Evolutionary conservation across 2,797 vertebrate species (phyloP).

Genomic region (Hemibagrus guttatus): DNA sequence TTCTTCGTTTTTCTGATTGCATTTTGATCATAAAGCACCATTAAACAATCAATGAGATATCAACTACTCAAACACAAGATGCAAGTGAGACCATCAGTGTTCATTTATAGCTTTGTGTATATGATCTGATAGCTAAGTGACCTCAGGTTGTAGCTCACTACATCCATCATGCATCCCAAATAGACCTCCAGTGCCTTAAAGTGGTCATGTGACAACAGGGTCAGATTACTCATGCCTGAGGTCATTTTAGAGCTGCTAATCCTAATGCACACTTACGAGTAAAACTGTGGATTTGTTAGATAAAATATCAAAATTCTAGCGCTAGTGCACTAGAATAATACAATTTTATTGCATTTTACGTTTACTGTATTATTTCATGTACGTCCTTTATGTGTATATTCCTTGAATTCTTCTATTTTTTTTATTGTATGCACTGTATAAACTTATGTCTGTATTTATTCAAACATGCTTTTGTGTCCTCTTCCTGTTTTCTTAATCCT

Average conservation of each 20-base stretch:
- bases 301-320: neutral
- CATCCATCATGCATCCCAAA: slow-evolving; percentile 45
- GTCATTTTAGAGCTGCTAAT: slow-evolving; percentile 54
- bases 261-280: slow-evolving; percentile 52
- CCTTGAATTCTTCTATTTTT: no score
- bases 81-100: slow-evolving; percentile 8
- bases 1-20: slow-evolving; percentile 1
- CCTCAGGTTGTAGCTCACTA: slow-evolving; percentile 23
- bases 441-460: slow-evolving; percentile 22
- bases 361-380: neutral
- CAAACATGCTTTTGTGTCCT: slow-evolving; percentile 28
- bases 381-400: neutral
- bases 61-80: neutral
- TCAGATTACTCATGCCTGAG: slow-evolving; percentile 51
- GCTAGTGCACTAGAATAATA: neutral
- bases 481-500: slow-evolving; percentile 49
- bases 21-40: neutral
- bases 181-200: slow-evolving; percentile 49
- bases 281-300: slow-evolving; percentile 40
- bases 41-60: neutral
- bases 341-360: neutral
- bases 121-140: slow-evolving; percentile 28
- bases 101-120: slow-evolving; percentile 26
- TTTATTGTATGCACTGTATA: neutral
- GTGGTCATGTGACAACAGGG: slow-evolving; percentile 50